Percentiles rank a stretch among this genome's conserved stretches.
phyloP scores from a whole-genome alignment of 2,113 vertebrate species.

The Thinocorus orbignyianus region DNA sequence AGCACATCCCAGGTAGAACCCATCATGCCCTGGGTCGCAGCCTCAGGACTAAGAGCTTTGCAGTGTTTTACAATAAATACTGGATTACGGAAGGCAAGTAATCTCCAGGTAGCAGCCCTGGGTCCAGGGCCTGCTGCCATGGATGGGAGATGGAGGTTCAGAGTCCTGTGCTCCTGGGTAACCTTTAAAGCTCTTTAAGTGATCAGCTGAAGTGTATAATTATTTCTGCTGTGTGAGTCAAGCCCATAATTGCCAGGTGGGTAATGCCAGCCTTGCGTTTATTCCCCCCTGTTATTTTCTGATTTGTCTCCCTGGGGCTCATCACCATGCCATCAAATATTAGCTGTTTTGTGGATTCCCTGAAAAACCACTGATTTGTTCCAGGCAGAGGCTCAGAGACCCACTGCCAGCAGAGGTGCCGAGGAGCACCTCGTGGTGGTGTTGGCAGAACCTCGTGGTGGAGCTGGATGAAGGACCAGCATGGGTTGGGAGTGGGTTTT shows the following conservation, averaged over 20 bases:
- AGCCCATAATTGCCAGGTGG: neutral
- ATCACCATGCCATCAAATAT: neutral
- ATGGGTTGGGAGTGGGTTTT: neutral
- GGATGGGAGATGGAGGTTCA: rapidly evolving
- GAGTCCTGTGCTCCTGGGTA: neutral
- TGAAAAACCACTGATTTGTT: neutral
- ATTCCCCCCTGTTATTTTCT: conserved; percentile 1
- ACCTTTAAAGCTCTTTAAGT: neutral
- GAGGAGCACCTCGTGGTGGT: neutral
- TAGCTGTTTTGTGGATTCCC: neutral
- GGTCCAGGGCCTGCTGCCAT: neutral
- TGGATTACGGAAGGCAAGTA: neutral
- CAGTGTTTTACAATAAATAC: neutral
- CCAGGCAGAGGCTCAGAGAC: neutral
- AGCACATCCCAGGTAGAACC: neutral
- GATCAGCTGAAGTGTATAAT: neutral
- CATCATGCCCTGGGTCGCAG: too few species aligned
- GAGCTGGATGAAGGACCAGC: neutral
- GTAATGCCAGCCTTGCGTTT: neutral
- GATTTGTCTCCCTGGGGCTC: neutral
- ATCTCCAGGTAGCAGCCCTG: neutral
- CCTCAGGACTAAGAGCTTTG: neutral
- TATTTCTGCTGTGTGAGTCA: neutral
- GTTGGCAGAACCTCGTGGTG: neutral
- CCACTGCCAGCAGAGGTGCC: rapidly evolving